Evolutionary conservation across 2,113 vertebrate species (phyloP).

Genomic region (Glaucidium brasilianum): DNA sequence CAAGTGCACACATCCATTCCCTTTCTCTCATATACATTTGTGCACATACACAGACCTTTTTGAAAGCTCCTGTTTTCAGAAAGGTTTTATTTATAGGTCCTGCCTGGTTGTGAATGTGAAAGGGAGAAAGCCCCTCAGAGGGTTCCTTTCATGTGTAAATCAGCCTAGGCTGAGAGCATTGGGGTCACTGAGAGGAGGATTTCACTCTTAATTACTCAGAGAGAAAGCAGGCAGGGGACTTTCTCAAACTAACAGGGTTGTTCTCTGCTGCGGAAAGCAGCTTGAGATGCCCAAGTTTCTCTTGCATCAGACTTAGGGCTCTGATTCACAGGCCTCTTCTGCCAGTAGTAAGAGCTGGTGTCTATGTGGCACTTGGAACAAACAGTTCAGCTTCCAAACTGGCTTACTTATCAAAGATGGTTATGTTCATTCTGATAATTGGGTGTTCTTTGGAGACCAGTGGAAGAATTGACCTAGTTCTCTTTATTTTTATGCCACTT

Average conservation of each 20-base stretch:
- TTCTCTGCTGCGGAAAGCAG: conserved; percentile 47
- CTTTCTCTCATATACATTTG: conserved; percentile 8
- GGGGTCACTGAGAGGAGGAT: conserved; percentile 75
- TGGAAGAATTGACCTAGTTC: background rate
- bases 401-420: background rate
- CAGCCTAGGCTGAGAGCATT: conserved; percentile 66
- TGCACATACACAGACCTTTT: conserved; percentile 55
- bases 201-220: conserved; percentile 79
- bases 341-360: conserved; percentile 1
- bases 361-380: background rate
- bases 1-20: conserved; percentile 19
- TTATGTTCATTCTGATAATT: background rate
- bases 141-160: conserved; percentile 84
- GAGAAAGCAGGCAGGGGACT: conserved; percentile 69
- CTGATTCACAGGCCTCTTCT: conserved; percentile 12
- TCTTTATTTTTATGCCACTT: background rate
- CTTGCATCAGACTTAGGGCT: conserved; percentile 26
- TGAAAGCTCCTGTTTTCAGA: conserved; percentile 72
- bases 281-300: background rate
- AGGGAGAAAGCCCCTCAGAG: conserved; percentile 70
- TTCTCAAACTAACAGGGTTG: conserved; percentile 60
- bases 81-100: conserved; percentile 79
- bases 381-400: background rate
- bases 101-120: conserved; percentile 74
- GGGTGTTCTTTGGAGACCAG: background rate